Evolutionary conservation across 2,113 vertebrate species (phyloP), one percentile per base, ranked within the genome.

Genomic region (Osmerus eperlanus): DNA sequence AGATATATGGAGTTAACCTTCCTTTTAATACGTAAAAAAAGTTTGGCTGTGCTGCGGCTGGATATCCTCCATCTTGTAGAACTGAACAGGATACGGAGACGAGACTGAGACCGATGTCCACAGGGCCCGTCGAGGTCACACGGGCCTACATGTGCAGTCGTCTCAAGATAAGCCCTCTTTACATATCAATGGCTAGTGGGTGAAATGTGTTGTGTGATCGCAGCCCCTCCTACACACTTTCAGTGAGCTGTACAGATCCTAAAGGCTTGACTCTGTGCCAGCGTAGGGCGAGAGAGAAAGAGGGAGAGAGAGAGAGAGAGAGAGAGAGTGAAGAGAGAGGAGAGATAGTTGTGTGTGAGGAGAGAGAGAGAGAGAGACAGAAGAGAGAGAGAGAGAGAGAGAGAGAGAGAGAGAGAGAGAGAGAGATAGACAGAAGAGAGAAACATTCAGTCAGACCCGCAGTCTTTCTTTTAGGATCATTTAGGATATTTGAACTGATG

Each of bases 161-260:
- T 47, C 9, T 47, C 41, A 47, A 47, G 9, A 12, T 47, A 83
- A 83, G 79, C 77, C 74, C 78, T 84, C 71, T 75, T 80, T 86
- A 79, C 84, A 86, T 86, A 79, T 78, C 79, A 86, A 85, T 81
- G 74, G 65, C 75, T 71, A 80, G 82, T 84, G 83, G 84, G 81
- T 83, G 81, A 80, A 67, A 75, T 71, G 18, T 65, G 72, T 68
- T 75, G 78, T 87, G 84, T 85, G 86, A 88, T 87, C 73, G 81
- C 64, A 63, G 72, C 70, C 79, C 77, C 76, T 70, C 81, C 75
- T 81, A 85, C 83, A 75, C 80, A 71, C 78, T 80, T 81, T 77
- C 82, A 47, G 75, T 74, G 78, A 81, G 85, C 86, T 80, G 79
- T 76, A 82, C 61, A 29, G 61, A 54, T 80, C 75, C 78, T 77